phyloP scores from a whole-genome alignment of 1,140 invertebrate species.

The Thalassaphorura encarpata region DNA sequence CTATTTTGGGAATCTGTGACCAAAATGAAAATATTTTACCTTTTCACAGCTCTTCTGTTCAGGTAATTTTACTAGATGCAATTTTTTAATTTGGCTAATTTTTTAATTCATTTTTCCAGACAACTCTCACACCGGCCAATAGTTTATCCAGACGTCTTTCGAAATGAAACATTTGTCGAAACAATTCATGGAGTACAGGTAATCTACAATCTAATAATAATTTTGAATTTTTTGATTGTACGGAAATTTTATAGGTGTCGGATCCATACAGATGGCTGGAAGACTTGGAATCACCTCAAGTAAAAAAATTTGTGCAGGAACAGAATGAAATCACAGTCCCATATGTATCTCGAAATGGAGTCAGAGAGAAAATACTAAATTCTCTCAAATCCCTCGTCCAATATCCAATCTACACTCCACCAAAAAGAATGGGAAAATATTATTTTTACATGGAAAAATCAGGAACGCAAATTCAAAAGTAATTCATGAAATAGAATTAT shows the following conservation, averaged over 20 bases:
- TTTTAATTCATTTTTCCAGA: neutral
- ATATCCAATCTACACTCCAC: slow-evolving; percentile 86
- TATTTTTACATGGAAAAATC: slow-evolving; percentile 92
- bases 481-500: no score
- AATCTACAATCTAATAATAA: slow-evolving; percentile 14
- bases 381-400: slow-evolving; percentile 84
- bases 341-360: slow-evolving; percentile 64
- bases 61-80: neutral
- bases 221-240: neutral
- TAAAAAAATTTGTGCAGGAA: slow-evolving; percentile 77
- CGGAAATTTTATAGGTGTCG: slow-evolving; percentile 51
- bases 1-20: no score
- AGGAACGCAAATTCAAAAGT: slow-evolving; percentile 94
- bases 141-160: slow-evolving; percentile 60
- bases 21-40: neutral
- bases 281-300: slow-evolving; percentile 85
- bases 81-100: neutral
- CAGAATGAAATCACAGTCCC: slow-evolving; percentile 85
- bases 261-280: slow-evolving; percentile 97
- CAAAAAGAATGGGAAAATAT: slow-evolving; percentile 63
- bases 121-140: no score
- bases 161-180: slow-evolving; percentile 67
- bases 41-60: neutral
- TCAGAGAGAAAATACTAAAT: slow-evolving; percentile 58
- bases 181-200: slow-evolving; percentile 74